phyloP scores from a whole-genome alignment of 1,140 invertebrate genomes.

The Zaprionus ornatus region DNA sequence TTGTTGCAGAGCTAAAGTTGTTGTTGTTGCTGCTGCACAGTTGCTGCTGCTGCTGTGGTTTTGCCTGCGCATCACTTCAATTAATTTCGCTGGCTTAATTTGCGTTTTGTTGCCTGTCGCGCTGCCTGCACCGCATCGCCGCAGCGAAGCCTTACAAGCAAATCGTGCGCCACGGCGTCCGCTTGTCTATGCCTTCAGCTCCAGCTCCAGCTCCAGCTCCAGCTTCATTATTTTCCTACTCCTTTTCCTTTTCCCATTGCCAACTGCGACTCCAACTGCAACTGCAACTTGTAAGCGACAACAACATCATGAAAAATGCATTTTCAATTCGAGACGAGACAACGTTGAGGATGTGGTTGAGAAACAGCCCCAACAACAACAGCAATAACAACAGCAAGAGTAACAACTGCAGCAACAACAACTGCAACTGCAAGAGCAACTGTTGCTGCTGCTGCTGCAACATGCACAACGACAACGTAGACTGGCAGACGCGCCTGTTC shows the following conservation, averaged over 20 bases:
- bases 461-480: constrained; percentile 21
- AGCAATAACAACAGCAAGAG: constrained; percentile 18
- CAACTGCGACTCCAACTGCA: constrained; percentile 30
- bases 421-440: constrained; percentile 9
- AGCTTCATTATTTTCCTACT: constrained; percentile 78
- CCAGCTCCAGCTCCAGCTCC: constrained; percentile 1
- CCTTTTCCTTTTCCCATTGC: constrained; percentile 14
- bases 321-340: constrained; percentile 69
- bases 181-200: constrained; percentile 72
- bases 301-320: constrained; percentile 81
- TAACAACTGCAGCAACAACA: constrained; percentile 1
- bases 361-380: constrained; percentile 31
- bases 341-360: constrained; percentile 46
- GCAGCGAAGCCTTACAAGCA: constrained; percentile 68
- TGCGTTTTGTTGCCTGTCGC: constrained; percentile 64
- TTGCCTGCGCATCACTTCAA: constrained; percentile 80
- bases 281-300: constrained; percentile 43
- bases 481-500: constrained; percentile 43
- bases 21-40: constrained; percentile 24
- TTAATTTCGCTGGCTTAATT: constrained; percentile 80
- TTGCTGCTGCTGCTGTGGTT: constrained; percentile 37
- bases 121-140: neutral
- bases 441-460: constrained; percentile 6
- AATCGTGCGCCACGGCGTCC: constrained; percentile 82
- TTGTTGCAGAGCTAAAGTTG: neutral